Conservation (phyloP, 2,888 invertebrate genomes). For the Scaptomyza cyrtandrae region DNA sequence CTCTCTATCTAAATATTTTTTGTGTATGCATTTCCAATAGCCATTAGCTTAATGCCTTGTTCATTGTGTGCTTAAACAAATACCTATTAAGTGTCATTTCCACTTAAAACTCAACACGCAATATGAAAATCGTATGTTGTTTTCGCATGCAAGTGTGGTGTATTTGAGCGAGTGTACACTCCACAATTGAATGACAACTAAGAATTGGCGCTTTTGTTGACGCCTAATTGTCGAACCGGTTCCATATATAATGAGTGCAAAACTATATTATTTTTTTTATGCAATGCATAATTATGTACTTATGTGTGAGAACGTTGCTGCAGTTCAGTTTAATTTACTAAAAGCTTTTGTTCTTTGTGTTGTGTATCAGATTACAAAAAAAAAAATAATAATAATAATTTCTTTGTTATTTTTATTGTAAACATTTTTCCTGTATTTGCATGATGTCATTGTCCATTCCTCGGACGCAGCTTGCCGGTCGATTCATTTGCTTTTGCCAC, state of each 20-base stretch:
- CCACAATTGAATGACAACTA: conserved; percentile 7
- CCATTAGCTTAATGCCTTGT: conserved; percentile 14
- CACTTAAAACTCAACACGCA: conserved; percentile 17
- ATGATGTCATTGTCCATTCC: conserved; percentile 40
- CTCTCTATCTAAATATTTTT: conserved; percentile 13
- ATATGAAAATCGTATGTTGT: not conserved
- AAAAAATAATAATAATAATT: not conserved
- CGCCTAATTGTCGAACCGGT: conserved; percentile 34
- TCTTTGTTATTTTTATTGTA: conserved; percentile 1
- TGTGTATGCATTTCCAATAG: conserved; percentile 41
- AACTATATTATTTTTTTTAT: conserved; percentile 8
- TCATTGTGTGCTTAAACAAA: conserved; percentile 8
- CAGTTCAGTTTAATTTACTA: conserved; percentile 3
- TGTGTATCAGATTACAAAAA: not conserved
- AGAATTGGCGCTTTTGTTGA: conserved; percentile 42
- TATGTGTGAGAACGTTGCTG: not conserved
- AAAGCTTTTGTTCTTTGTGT: not conserved
- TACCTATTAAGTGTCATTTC: conserved; percentile 20
- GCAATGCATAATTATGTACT: conserved; percentile 9
- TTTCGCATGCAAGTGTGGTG: not conserved
- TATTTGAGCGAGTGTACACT: not conserved
- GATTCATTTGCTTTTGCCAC: conserved; percentile 40
- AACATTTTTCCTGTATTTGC: conserved; percentile 5
- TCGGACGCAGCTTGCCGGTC: conserved; percentile 44
- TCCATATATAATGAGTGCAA: conserved; percentile 13